These are phyloP conservation scores for Diarsia dahlii DNA, from an alignment of 2,888 invertebrate genomes.

Conservation along the genomic window DNA sequence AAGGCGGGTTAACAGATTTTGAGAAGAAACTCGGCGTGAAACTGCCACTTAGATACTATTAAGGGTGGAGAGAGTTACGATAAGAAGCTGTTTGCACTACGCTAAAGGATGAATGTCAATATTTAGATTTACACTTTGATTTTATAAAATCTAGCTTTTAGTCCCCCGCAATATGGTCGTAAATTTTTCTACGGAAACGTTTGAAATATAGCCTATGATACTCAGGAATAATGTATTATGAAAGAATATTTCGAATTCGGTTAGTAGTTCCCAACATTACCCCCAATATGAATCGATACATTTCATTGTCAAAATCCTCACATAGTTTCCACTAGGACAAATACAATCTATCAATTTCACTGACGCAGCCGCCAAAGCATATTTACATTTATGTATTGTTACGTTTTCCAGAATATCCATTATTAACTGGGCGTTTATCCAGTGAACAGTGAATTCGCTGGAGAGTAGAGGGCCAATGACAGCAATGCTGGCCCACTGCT, in stretches of 20 bases:
- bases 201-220: not conserved
- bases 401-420: conserved; percentile 31
- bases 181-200: not conserved
- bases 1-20: conserved; percentile 37
- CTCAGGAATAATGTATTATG: too few species aligned
- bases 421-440: conserved; percentile 21
- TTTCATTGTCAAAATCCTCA: not conserved
- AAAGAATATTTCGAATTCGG: too few species aligned
- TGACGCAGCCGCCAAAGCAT: conserved; percentile 4
- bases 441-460: conserved; percentile 39
- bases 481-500: conserved; percentile 33
- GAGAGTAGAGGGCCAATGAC: conserved; percentile 47
- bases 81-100: not conserved
- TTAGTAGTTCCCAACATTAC: not conserved
- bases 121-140: not conserved
- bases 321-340: not conserved
- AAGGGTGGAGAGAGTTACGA: not conserved
- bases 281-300: not conserved
- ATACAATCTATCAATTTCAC: not conserved
- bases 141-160: not conserved
- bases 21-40: conserved; percentile 3
- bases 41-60: conserved; percentile 3
- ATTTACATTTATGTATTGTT: conserved; percentile 6
- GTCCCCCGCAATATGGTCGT: not conserved
- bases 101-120: not conserved